Percentiles rank a stretch among this genome's conserved stretches.
Conservation (phyloP, 2,113 vertebrate genomes). For the Verasper variegatus region DNA sequence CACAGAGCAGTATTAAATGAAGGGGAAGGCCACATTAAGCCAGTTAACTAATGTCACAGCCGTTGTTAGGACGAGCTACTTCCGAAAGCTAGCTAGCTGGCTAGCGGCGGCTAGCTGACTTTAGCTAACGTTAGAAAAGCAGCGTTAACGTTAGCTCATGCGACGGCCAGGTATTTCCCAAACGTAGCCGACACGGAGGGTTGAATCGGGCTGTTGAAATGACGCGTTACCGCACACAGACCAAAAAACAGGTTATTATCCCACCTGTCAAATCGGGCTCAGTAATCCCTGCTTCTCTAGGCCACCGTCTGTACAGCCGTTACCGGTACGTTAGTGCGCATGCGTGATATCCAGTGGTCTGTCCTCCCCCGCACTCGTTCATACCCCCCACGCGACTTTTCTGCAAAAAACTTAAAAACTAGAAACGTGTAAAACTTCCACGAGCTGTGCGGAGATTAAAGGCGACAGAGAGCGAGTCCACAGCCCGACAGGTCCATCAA, state of each 20-base stretch:
- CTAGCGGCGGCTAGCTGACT: conserved; percentile 33
- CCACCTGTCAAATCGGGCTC: conserved; percentile 79
- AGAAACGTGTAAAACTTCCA: no score
- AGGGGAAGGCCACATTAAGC: background rate
- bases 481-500: no score
- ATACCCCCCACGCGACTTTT: background rate
- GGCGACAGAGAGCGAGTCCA: no score
- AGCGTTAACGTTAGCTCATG: conserved; percentile 8
- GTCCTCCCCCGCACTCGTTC: background rate
- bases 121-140: conserved; percentile 40
- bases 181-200: background rate
- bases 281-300: conserved; percentile 76
- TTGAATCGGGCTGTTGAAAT: background rate
- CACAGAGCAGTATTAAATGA: background rate
- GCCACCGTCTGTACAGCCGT: conserved; percentile 73
- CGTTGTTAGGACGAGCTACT: conserved; percentile 40
- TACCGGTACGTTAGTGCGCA: conserved; percentile 80
- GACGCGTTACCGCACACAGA: background rate
- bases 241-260: conserved; percentile 4
- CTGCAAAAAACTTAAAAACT: no score
- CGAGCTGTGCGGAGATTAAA: no score
- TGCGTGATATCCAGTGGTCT: conserved; percentile 44
- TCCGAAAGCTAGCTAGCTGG: conserved; percentile 31
- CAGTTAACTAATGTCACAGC: conserved; percentile 47
- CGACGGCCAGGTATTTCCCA: background rate